A percentile compares a stretch with the other conserved stretches of the same genome.
phyloP scores from a whole-genome alignment of 1,140 invertebrate genomes.

The Philotrypesis tridentata region DNA sequence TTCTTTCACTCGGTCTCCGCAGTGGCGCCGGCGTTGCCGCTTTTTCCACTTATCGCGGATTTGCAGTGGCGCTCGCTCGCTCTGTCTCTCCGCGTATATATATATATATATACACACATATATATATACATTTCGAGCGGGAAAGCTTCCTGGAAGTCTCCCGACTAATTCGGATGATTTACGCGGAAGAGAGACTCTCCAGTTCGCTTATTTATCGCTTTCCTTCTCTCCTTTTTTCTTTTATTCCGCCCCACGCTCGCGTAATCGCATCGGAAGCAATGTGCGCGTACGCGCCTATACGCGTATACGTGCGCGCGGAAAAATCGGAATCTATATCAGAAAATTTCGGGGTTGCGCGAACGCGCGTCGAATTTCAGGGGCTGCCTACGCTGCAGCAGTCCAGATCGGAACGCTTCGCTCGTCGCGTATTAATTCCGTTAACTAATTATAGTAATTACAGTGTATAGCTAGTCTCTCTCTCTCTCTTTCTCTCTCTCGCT shows the following conservation, averaged over 20 bases:
- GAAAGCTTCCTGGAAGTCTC: background rate
- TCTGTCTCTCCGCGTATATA: background rate
- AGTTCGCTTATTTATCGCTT: background rate
- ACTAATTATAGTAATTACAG: background rate
- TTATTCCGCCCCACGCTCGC: background rate
- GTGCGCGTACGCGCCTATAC: too few relatives aligned
- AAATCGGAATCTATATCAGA: background rate
- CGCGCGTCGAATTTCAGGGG: background rate
- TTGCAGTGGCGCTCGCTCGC: background rate
- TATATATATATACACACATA: too few relatives aligned
- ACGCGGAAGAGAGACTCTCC: background rate
- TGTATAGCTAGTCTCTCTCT: too few relatives aligned
- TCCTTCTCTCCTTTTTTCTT: background rate
- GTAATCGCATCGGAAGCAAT: background rate
- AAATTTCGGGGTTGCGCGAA: background rate
- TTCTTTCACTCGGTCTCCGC: too few relatives aligned
- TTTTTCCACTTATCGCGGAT: conserved; percentile 22
- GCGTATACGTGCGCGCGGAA: background rate
- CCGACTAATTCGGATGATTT: conserved; percentile 1
- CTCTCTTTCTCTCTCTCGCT: too few relatives aligned
- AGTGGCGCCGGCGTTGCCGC: background rate
- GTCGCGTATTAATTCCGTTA: background rate
- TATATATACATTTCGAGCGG: background rate
- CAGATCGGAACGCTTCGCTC: background rate
- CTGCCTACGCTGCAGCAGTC: too few relatives aligned